Evolutionary conservation across 2,888 invertebrate species (phyloP).

Genomic region (Drosophila multiciliata): DNA sequence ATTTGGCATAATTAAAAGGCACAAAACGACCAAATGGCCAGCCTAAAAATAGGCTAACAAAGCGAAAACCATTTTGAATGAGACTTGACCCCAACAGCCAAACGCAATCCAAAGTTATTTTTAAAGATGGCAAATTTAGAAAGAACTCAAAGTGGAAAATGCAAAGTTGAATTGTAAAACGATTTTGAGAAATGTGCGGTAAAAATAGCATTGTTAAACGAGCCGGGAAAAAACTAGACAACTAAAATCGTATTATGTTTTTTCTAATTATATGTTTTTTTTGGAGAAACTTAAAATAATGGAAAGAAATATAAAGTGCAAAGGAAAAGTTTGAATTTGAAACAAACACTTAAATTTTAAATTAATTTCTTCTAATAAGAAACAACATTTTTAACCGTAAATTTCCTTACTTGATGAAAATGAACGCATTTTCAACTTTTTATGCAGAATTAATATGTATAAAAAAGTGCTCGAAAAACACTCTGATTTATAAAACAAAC

Average conservation of each 20-base stretch:
- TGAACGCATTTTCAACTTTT: too few species aligned
- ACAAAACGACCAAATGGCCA: conserved; percentile 19
- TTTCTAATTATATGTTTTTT: background rate
- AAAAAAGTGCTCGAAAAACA: too few species aligned
- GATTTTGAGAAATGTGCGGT: background rate
- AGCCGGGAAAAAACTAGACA: background rate
- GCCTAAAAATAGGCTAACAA: conserved; percentile 53
- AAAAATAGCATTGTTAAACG: background rate
- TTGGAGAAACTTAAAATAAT: background rate
- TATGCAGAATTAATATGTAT: too few species aligned
- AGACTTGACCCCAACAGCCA: conserved; percentile 31
- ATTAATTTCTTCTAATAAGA: too few species aligned
- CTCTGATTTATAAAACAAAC: background rate
- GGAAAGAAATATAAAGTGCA: background rate
- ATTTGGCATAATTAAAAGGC: conserved; percentile 46
- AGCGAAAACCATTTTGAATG: conserved; percentile 22
- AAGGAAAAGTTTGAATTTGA: background rate
- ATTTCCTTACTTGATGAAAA: too few species aligned
- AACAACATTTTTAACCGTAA: too few species aligned
- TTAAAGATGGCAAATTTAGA: background rate
- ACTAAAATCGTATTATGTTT: background rate
- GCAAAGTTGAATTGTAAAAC: background rate
- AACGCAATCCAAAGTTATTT: conserved; percentile 4
- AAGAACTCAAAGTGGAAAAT: background rate
- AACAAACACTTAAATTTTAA: too few species aligned